Evolutionary conservation across 1,140 invertebrate species (phyloP).

Genomic region (Ceratoteleas bidentatus): DNA sequence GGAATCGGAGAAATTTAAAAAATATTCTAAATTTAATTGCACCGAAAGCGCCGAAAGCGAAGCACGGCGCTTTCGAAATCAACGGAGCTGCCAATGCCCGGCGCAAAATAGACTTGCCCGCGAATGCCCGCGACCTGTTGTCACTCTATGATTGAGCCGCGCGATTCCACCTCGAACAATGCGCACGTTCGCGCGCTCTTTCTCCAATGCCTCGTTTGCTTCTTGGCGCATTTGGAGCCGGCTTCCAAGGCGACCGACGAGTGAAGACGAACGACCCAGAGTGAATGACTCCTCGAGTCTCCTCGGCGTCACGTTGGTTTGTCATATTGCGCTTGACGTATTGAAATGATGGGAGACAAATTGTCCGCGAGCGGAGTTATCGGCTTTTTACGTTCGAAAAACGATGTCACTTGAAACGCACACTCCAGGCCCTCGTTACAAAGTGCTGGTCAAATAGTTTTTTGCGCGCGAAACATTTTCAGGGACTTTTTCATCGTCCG

Average conservation of each 20-base stretch:
- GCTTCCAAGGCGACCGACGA: too few relatives aligned
- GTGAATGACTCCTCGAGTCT: neutral
- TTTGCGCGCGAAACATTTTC: too few relatives aligned
- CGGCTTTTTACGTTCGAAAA: too few relatives aligned
- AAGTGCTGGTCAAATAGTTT: too few relatives aligned
- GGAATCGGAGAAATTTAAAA: slow-evolving; percentile 82
- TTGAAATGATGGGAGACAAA: neutral
- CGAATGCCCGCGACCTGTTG: slow-evolving; percentile 63
- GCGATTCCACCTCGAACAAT: slow-evolving; percentile 47
- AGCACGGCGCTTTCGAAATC: slow-evolving; percentile 79
- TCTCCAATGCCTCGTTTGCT: neutral
- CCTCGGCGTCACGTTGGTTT: slow-evolving; percentile 5
- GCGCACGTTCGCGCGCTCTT: slow-evolving; percentile 13
- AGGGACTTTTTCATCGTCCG: too few relatives aligned
- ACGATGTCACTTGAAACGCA: too few relatives aligned
- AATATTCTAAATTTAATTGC: slow-evolving; percentile 82
- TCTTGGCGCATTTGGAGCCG: too few relatives aligned
- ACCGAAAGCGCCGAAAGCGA: slow-evolving; percentile 41
- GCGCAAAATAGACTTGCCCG: slow-evolving; percentile 79
- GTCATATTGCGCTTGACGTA: slow-evolving; percentile 13
- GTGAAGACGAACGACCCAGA: too few relatives aligned
- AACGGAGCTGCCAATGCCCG: slow-evolving; percentile 75
- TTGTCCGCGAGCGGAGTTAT: too few relatives aligned
- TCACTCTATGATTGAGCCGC: slow-evolving; percentile 61
- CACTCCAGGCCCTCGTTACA: too few relatives aligned